Evolutionary conservation across 2,113 vertebrate genomes (phyloP), one percentile per base, ranked within the genome.

Genomic region (Terrapene triunguis): DNA sequence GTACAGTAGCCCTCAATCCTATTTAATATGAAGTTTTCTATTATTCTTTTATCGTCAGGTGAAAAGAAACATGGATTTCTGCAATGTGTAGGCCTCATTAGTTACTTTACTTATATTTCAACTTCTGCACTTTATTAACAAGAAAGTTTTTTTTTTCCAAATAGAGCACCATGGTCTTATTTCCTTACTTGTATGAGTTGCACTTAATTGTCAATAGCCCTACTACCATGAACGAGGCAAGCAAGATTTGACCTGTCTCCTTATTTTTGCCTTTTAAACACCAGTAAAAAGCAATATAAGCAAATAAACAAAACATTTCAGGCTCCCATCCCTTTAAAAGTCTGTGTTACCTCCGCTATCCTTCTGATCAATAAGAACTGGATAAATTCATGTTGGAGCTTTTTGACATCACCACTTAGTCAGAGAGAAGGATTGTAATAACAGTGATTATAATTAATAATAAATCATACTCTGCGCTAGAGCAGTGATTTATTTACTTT

Each of bases 11-110:
- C 89, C 82, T 85, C 47, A 14, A 2, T 80, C 83, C 76, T 89
- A 32, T 29, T 88, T 51, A 48, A 92, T 3, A 1, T 47, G 69
- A 62, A 85, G 22, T 38, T 93, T 90, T 7, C 72, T 38, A 53
- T 81, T 62, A 29, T 16, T 72, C 76, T 86, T 86, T 44, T 32
- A 42, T 72, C 42, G n/a, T 47, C 35, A 1, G 0, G 83, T 32
- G 89, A 81, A 95, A 92, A 84, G 78, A 90, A 95, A 72, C 22
- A 29, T 1, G 11, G 27, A 55, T 95, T 93, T 55, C 80, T 38
- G 84, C 59, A 35, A 14, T 0, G 0, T 51, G 57, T 21, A 80
- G 80, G 65, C 25, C 85, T 89, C 24, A 1, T n/a, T 84, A 62
- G 19, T 48, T 65, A 74, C 16, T 32, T 55, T 65, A 29, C 51